A percentile compares a stretch with the other conserved stretches of the same genome.
These are phyloP conservation scores for Scylla paramamosain DNA, from an alignment of 1,140 invertebrate species.

Conservation along the genomic window DNA sequence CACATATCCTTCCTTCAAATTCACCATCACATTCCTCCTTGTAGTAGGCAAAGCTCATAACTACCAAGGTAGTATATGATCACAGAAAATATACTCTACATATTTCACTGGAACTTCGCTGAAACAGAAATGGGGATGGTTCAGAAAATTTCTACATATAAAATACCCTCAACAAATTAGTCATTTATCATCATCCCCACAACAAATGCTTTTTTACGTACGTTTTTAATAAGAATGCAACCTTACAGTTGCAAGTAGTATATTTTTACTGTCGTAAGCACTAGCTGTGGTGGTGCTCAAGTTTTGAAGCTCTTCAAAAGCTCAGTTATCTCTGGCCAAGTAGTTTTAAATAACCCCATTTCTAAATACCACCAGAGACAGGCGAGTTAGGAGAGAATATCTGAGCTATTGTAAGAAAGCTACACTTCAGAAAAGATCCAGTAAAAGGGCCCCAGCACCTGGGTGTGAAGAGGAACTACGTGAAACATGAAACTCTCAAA, in stretches of 20 bases:
- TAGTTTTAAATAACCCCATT: not conserved
- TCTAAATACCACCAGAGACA: not conserved
- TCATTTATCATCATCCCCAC: no score
- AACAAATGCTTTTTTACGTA: not conserved
- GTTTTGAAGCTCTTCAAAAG: not conserved
- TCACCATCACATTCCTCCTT: no score
- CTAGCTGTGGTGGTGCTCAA: not conserved
- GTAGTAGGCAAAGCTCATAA: no score
- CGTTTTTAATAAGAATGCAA: slow-evolving; percentile 32
- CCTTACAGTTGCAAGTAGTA: not conserved
- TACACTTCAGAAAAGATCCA: not conserved
- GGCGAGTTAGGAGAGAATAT: not conserved
- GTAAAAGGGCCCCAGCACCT: not conserved
- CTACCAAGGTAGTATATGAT: not conserved
- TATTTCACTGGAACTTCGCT: slow-evolving; percentile 19
- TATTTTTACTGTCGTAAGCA: not conserved
- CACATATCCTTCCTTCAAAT: no score
- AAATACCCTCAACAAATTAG: no score
- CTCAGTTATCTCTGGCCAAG: slow-evolving; percentile 10
- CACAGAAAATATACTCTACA: not conserved
- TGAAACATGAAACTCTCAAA: no score
- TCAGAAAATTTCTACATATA: no score
- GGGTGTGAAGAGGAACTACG: no score
- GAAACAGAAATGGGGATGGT: not conserved
- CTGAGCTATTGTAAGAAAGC: not conserved